Evolutionary conservation across 2,888 invertebrate species (phyloP), one percentile per base, ranked within the genome.

Genomic region (Aleiodes alternator): DNA sequence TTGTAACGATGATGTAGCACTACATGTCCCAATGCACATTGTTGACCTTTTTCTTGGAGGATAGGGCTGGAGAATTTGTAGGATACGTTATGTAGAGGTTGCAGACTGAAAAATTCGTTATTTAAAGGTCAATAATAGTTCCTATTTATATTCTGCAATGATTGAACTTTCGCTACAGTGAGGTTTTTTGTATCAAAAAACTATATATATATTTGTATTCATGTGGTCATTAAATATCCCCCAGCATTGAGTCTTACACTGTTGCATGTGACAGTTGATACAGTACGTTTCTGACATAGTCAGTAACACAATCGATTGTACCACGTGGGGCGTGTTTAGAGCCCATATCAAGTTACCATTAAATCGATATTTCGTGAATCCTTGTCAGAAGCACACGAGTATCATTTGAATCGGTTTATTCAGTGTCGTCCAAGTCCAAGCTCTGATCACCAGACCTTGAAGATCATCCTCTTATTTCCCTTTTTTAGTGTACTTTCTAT

Each of bases 371-470:
- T 80, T 78, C 72, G 11, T 80, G 83, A 82, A 84, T 82, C 70
- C 82, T 80, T 82, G 83, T 84, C 84, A 83, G 72, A 77, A 80
- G 77, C 84, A 83, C 80, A 83, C 80, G 76, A 76, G 76, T 78
- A 74, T 57, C 74, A 61, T 76, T 69, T 66, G 77, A 80, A 79
- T 79, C 55, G 74, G 34, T 77, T 79, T 80, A 79, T 80, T 82
- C 80, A 77, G 68, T 69, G 57, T 55, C 55, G 57, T 48, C 53
- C 16, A 55, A 43, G 12, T 66, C 9, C 7, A 16, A 66, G 14
- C 31, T 38, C 43, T n/a, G n/a, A 61, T 61, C 61, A 50, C 50
- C 29, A 66, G 23, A 66, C 23, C 11, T 53, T 66, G 29, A 66
- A 66, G 16, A 29, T 66, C 50, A 23, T 43, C 23, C 50, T 50